Conservation (phyloP, 2,797 vertebrate species). For the Danio albolineatus region DNA sequence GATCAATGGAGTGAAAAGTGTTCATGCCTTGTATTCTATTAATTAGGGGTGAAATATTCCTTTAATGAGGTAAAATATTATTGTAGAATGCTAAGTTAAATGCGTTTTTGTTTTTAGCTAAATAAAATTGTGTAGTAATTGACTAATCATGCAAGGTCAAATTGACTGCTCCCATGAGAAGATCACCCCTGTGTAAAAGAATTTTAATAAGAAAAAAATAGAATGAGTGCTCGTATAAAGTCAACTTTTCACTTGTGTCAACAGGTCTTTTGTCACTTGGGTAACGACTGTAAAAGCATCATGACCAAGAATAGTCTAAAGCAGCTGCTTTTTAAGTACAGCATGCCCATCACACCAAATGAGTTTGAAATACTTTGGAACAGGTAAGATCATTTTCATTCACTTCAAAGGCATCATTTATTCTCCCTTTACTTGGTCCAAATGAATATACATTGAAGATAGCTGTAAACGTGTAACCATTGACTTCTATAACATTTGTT, state of each 20-base stretch:
- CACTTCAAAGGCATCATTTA: background rate
- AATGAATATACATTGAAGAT: no score
- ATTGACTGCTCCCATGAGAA: background rate
- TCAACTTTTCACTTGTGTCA: background rate
- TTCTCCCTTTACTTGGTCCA: no score
- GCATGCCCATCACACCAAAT: slow-evolving; percentile 73
- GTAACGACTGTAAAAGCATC: slow-evolving; percentile 70
- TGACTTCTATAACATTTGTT: no score
- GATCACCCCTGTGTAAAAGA: background rate
- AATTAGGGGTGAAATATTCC: no score
- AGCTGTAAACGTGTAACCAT: no score
- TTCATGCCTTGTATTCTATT: no score
- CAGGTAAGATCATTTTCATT: slow-evolving; percentile 65
- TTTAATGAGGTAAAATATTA: no score
- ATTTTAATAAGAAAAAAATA: background rate
- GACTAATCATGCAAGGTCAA: background rate
- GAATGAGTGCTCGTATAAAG: background rate
- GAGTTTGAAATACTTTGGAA: slow-evolving; percentile 82
- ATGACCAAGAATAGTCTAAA: slow-evolving; percentile 72
- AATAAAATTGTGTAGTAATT: background rate
- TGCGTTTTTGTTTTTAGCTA: no score
- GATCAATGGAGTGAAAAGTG: no score
- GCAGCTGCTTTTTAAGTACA: slow-evolving; percentile 71
- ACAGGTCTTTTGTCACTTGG: slow-evolving; percentile 74
- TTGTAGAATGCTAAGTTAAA: no score